Evolutionary conservation across 2,797 vertebrate species (phyloP), one percentile per base, ranked within the genome.

Genomic region (Kryptopterus vitreolus): DNA sequence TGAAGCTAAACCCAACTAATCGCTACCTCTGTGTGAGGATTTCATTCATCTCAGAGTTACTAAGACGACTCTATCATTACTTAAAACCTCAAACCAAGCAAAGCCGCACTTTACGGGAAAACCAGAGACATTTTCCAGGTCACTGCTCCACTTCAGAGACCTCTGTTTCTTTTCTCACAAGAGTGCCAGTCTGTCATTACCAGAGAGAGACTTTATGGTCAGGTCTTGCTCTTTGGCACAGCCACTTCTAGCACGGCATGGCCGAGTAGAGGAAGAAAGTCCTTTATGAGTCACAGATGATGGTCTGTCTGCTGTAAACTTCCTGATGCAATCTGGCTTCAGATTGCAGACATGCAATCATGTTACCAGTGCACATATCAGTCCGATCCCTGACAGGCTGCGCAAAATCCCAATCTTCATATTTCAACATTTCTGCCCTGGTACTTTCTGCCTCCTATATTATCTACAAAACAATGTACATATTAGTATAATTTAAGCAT

Each of bases 161-260:
- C 71, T 78, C 81, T 69, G 26, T 73, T 83, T 63, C 79, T 85
- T 81, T 89, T 83, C 82, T 85, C 78, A 77, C 76, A 79, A n/a
- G 85, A 89, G 84, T 81, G 87, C 81, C 81, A 35, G 86, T 87
- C 86, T 88, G 90, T 88, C 88, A 91, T 92, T 91, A 89, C 88
- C 83, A 89, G 88, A 86, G 33, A 50, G 82, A 69, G 78, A 76
- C 82, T 85, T 87, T 85, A 84, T 83, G 81, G 83, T 77, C 77
- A 52, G 48, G 85, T 90, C 86, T 88, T 80, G 72, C 85, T 78
- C 71, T 85, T 81, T 83, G 77, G 81, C 69, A 76, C 61, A 70
- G 79, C 63, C 85, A 69, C 76, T 59, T 79, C 50, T 82, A 59
- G 81, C 88, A 89, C 77, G 85, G 82, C 87, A 86, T 77, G 83